Percentiles rank a stretch among this genome's conserved stretches.
Evolutionary conservation across 2,888 invertebrate genomes (phyloP).

Genomic region (Dynastes hyllus): DNA sequence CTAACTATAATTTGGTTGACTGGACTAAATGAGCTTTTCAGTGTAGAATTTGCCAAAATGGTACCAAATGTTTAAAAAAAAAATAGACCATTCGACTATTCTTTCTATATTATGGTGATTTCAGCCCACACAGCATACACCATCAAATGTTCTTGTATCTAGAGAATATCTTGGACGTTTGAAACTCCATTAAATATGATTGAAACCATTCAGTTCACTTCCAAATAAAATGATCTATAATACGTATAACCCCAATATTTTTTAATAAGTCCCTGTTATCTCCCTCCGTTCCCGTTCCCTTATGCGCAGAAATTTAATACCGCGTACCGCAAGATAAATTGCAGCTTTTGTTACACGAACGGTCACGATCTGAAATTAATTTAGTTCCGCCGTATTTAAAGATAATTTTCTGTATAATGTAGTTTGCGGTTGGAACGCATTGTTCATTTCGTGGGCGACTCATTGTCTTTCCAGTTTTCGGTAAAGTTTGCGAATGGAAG

Average conservation of each 20-base stretch:
- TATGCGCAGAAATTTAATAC: slow-evolving; percentile 25
- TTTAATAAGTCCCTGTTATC: background rate
- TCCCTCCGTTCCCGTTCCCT: background rate
- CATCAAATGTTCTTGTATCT: too few relatives aligned
- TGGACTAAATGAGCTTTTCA: too few relatives aligned
- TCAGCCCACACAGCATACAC: too few relatives aligned
- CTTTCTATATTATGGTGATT: too few relatives aligned
- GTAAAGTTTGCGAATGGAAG: slow-evolving; percentile 34
- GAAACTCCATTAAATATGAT: background rate
- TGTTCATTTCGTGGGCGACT: slow-evolving; percentile 43
- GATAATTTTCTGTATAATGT: slow-evolving; percentile 51
- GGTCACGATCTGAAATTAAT: slow-evolving; percentile 50
- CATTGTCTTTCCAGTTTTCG: slow-evolving; percentile 43
- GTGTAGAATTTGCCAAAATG: too few relatives aligned
- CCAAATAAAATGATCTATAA: too few relatives aligned
- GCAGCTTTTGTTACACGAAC: slow-evolving; percentile 42
- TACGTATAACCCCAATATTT: too few relatives aligned
- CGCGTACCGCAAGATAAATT: slow-evolving; percentile 31
- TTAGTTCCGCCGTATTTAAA: slow-evolving; percentile 48
- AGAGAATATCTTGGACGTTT: too few relatives aligned
- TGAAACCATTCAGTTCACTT: background rate
- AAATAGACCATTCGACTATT: too few relatives aligned
- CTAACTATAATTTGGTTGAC: too few relatives aligned
- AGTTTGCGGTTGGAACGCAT: slow-evolving; percentile 39
- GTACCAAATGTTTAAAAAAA: too few relatives aligned